Base-by-base conservation (phyloP, 2,797 vertebrate species). In the Silurus lanzhouensis region DNA sequence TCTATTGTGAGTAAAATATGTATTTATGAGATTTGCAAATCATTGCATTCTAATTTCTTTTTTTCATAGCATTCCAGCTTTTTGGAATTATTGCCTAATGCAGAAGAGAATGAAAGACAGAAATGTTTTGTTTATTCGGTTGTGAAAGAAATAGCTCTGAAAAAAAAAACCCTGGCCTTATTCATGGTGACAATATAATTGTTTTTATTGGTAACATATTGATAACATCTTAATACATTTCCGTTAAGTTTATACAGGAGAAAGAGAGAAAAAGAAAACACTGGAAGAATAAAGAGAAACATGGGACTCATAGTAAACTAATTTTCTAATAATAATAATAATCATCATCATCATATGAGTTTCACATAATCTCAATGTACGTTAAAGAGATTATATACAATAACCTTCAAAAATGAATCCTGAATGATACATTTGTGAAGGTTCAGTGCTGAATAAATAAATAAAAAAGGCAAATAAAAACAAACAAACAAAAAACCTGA, bases 131-230 rank as follows among this genome's bases (percentile, higher is more conserved):
- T 63, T 63, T 22, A 63, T 61, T n/a, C 22, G 19, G 2, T n/a
- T 48, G 70, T 6, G 7, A 72, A 72, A 71, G n/a, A 14, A 27
- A 75, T 48, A 85, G 7, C 12, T 13, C 55, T 31, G 25, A 38
- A 5, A 44, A 10, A 77, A 66, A 85, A 38, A 38, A 38, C 1
- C 31, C 48, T 52, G 48, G 25, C 61, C 25, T 81, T 64, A 85
- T 89, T 85, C 83, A 83, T 89, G 85, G 88, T 88, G 82, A 88
- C 82, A 87, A 75, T 83, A 77, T 84, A 88, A 60, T 76, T 87
- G 93, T 10, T 58, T 81, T 94, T 94, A 95, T 94, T 94, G 89
- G 88, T 94, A 91, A 93, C 90, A 93, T 92, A 93, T 90, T 91
- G 91, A 92, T 92, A 93, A 93, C 92, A 93, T 93, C 89, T 92